Percentiles rank a stretch among this genome's conserved stretches.
Conservation (phyloP, 2,797 vertebrate genomes). For the Karalla daura region DNA sequence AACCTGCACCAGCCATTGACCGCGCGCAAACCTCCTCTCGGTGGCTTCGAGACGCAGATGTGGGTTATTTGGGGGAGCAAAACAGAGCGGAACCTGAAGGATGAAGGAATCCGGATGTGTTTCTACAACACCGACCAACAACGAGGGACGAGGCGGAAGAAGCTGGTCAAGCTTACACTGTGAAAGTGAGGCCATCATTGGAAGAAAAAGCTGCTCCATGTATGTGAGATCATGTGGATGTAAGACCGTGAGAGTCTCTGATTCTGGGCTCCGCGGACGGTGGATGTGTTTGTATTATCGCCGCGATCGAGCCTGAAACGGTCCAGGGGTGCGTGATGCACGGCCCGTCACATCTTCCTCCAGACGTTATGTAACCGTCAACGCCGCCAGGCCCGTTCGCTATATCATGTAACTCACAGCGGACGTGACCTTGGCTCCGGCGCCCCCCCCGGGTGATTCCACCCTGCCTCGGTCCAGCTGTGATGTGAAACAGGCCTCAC, state of each 20-base stretch:
- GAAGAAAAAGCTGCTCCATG: neutral
- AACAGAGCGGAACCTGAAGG: too few relatives aligned
- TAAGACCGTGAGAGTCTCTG: conserved; percentile 74
- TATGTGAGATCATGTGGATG: too few relatives aligned
- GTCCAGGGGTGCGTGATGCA: too few relatives aligned
- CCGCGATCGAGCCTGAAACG: too few relatives aligned
- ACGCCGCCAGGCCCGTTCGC: conserved; percentile 2
- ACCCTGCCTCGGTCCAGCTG: conserved; percentile 30
- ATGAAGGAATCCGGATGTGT: too few relatives aligned
- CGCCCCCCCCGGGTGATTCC: conserved; percentile 29
- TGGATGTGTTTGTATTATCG: too few relatives aligned
- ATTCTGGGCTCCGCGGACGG: neutral
- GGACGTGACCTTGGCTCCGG: conserved; percentile 36
- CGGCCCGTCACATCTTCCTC: conserved; percentile 13
- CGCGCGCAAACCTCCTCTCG: neutral
- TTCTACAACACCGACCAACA: too few relatives aligned
- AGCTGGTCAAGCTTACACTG: too few relatives aligned
- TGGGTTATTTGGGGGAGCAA: too few relatives aligned
- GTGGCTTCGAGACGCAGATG: neutral
- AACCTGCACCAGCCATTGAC: neutral
- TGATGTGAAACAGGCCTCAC: conserved; percentile 21
- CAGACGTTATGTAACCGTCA: conserved; percentile 24
- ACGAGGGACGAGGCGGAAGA: too few relatives aligned
- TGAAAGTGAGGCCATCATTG: too few relatives aligned
- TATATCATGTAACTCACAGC: conserved; percentile 24